Evolutionary conservation across 2,113 vertebrate genomes (phyloP).

Genomic region (Hiodon alosoides): DNA sequence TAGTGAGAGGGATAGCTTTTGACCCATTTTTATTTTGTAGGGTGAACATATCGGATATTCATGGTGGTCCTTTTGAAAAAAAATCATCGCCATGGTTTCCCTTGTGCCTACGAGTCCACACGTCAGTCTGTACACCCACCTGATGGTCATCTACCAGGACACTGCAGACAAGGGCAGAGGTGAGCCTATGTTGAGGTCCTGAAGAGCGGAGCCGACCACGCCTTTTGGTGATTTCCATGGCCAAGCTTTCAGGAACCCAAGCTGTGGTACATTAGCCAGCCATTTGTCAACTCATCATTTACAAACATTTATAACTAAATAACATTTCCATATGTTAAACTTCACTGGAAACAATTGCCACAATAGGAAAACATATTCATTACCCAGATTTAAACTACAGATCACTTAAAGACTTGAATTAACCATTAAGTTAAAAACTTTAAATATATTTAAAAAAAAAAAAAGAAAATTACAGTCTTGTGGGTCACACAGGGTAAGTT

Average conservation of each 20-base stretch:
- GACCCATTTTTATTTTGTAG: neutral
- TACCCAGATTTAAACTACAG: no score
- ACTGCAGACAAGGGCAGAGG: conserved; percentile 55
- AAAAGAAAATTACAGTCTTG: neutral
- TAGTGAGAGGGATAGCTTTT: neutral
- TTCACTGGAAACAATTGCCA: neutral
- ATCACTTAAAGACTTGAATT: no score
- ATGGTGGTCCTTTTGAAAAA: no score
- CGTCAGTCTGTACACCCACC: conserved; percentile 27
- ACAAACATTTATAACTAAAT: neutral
- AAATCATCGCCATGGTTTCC: neutral
- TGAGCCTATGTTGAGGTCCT: conserved; percentile 11
- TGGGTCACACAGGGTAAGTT: neutral
- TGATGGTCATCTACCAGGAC: conserved; percentile 53
- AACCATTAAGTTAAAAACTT: no score
- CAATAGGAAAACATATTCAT: no score
- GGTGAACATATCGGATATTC: neutral
- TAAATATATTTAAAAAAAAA: no score
- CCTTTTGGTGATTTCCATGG: conserved; percentile 8
- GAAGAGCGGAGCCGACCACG: conserved; percentile 16
- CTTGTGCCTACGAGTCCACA: neutral
- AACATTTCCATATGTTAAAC: neutral
- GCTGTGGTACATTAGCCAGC: conserved; percentile 8
- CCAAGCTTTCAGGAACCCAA: neutral
- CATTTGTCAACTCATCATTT: neutral